phyloP scores from a whole-genome alignment of 2,113 vertebrate genomes.

The Megaleporinus macrocephalus region DNA sequence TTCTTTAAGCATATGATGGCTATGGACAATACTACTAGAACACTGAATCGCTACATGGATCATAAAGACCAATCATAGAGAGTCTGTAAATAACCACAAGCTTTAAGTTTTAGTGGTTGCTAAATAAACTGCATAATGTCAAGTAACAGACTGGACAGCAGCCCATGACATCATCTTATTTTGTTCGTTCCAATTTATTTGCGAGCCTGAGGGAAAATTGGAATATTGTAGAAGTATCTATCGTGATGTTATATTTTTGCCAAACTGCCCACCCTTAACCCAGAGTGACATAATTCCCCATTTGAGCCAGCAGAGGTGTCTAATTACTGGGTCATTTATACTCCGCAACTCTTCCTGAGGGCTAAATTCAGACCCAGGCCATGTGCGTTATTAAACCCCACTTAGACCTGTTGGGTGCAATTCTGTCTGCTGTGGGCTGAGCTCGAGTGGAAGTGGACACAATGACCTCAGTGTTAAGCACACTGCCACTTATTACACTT shows the following conservation, averaged over 20 bases:
- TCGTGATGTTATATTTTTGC: background rate
- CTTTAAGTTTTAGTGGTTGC: too few relatives aligned
- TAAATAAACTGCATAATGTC: too few relatives aligned
- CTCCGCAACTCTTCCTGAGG: conserved; percentile 37
- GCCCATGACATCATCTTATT: too few relatives aligned
- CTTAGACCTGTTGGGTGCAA: conserved; percentile 27
- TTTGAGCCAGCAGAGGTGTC: conserved; percentile 47
- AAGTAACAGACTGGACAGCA: too few relatives aligned
- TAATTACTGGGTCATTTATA: conserved; percentile 47
- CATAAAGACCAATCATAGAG: too few relatives aligned
- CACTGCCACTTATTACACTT: background rate
- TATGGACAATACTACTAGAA: too few relatives aligned
- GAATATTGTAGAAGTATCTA: background rate
- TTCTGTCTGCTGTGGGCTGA: background rate
- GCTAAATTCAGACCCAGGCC: conserved; percentile 41
- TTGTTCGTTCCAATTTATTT: too few relatives aligned
- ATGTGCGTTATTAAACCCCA: conserved; percentile 32
- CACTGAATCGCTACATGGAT: too few relatives aligned
- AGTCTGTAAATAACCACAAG: too few relatives aligned
- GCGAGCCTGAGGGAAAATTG: too few relatives aligned
- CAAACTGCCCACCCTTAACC: background rate
- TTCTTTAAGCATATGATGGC: too few relatives aligned
- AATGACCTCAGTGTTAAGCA: conserved; percentile 22
- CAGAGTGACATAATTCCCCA: conserved; percentile 36
- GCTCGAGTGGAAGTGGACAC: conserved; percentile 7